Conservation (phyloP, 2,113 vertebrate species). For the Aspidoscelis tigris region DNA sequence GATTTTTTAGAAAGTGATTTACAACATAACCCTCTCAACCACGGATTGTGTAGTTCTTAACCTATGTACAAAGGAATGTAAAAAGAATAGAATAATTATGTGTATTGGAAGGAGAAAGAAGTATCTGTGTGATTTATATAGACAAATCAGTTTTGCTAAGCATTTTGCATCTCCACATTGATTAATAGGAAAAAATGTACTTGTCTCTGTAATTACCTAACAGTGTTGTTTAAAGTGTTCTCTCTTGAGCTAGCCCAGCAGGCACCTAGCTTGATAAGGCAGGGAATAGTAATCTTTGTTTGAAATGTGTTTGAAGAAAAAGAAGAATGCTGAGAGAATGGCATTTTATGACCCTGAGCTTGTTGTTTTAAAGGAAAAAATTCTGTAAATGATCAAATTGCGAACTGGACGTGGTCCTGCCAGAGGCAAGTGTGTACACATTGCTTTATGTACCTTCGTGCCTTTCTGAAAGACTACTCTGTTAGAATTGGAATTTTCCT, state of each 20-base stretch:
- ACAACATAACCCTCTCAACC: too few species aligned
- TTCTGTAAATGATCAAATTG: not conserved
- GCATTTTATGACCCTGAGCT: not conserved
- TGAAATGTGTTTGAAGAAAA: not conserved
- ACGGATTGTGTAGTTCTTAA: too few species aligned
- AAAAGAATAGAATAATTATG: too few species aligned
- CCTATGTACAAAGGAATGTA: too few species aligned
- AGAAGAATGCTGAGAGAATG: not conserved
- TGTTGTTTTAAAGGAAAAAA: slow-evolving; percentile 19
- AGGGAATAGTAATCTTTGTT: not conserved
- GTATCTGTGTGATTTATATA: too few species aligned
- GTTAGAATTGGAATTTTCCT: slow-evolving; percentile 48
- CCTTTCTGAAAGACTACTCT: slow-evolving; percentile 57
- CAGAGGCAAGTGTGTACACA: slow-evolving; percentile 36
- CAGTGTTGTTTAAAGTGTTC: accelerated
- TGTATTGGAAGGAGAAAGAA: too few species aligned
- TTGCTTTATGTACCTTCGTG: slow-evolving; percentile 10
- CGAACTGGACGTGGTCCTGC: slow-evolving; percentile 17
- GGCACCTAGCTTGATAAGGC: not conserved
- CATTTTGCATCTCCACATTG: slow-evolving; percentile 14
- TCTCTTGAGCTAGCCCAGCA: accelerated
- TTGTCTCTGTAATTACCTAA: not conserved
- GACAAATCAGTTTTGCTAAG: not conserved
- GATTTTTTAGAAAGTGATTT: too few species aligned
- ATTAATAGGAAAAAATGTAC: accelerated